Evolutionary conservation across 2,888 invertebrate genomes (phyloP).

Genomic region (Dioctria rufipes): DNA sequence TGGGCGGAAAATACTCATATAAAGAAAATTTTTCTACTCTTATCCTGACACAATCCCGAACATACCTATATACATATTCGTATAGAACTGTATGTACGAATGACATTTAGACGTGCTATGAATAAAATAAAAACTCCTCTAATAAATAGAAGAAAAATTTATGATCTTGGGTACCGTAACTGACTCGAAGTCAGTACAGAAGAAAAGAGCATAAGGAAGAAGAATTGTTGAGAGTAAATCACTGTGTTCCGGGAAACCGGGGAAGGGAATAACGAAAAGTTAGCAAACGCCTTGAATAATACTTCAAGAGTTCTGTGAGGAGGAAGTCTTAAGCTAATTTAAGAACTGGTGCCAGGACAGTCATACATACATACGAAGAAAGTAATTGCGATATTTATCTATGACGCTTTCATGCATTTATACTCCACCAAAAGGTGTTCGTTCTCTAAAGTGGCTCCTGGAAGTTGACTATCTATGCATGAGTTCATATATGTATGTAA

Average conservation of each 20-base stretch:
- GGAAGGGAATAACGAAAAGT: not conserved
- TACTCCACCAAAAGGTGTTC: slow-evolving; percentile 4
- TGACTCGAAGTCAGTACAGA: slow-evolving; percentile 53
- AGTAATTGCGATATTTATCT: slow-evolving; percentile 58
- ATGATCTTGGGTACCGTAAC: slow-evolving; percentile 56
- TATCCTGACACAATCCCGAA: not conserved
- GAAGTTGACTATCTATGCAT: too few relatives aligned
- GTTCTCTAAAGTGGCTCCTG: slow-evolving; percentile 26
- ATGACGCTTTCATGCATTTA: slow-evolving; percentile 47
- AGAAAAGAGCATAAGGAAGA: slow-evolving; percentile 50
- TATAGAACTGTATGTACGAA: not conserved
- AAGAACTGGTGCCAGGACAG: slow-evolving; percentile 53
- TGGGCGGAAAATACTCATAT: slow-evolving; percentile 7
- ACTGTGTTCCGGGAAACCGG: slow-evolving; percentile 30
- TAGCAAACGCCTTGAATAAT: slow-evolving; percentile 38
- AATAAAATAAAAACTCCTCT: slow-evolving; percentile 59
- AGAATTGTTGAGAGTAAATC: slow-evolving; percentile 57
- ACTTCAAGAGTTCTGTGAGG: slow-evolving; percentile 46
- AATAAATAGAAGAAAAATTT: slow-evolving; percentile 59
- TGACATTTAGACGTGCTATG: slow-evolving; percentile 58
- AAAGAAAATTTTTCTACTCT: slow-evolving; percentile 15
- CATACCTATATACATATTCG: not conserved
- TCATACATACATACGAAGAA: slow-evolving; percentile 33
- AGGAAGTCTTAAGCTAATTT: slow-evolving; percentile 52
- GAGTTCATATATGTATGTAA: too few relatives aligned